Base-by-base conservation (phyloP, 1,140 invertebrate species). In the Latrodectus geometricus region DNA sequence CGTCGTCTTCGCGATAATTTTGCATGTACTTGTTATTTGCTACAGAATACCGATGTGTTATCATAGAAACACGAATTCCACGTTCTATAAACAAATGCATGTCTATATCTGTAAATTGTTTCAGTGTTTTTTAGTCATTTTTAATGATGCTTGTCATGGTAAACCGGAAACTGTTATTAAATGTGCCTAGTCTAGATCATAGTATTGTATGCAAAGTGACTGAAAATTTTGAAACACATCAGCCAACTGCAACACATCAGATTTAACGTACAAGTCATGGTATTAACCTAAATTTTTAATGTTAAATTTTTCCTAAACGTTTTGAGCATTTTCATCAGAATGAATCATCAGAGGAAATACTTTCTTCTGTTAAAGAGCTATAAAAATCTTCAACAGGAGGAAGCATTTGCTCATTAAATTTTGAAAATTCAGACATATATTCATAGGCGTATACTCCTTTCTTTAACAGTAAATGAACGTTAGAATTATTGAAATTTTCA, bases 261-360 rank as follows among this genome's bases (percentile, higher is more conserved):
- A n/a, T n/a, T n/a, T n/a, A n/a, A n/a, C n/a, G n/a, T n/a, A n/a
- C n/a, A n/a, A n/a, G n/a, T n/a, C n/a, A n/a, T n/a, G n/a, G n/a
- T n/a, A n/a, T n/a, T 80, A 0, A 83, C 84, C 9, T 89, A 15
- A 23, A 76, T 89, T 23, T 80, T 73, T 3, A 79, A 77, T 1
- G 82, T 89, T 75, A 90, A 17, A 52, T 72, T 54, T 88, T 81
- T 88, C 87, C n/a, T n/a, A 90, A 12, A 90, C 86, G 0, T 77
- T 86, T 80, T 88, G 15, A 17, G 79, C 79, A 81, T 81, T 49
- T 0, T 50, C 4, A 11, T 70, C n/a, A n/a, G n/a, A n/a, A n/a
- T n/a, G n/a, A 81, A 75, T 75, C 73, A 7, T 72, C 66, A 68
- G 70, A 48, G 0, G 73, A 52, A 17, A 75, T 54, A 4, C 12